Evolutionary conservation across 1,140 invertebrate species (phyloP).

Genomic region (Drosophila malerkotliana): DNA sequence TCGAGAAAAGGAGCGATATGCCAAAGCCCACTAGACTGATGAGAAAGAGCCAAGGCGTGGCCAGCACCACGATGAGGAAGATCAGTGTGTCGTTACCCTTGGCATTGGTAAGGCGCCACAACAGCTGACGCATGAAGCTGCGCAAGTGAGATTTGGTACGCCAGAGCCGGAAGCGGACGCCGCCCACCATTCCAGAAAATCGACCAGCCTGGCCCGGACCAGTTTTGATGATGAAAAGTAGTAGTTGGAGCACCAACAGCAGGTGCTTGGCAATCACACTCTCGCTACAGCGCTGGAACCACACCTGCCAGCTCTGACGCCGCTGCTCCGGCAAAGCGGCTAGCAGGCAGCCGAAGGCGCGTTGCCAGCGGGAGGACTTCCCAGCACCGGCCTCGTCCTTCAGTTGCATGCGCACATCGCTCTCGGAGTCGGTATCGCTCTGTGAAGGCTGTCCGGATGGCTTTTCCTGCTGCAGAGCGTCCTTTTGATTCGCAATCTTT

Average conservation of each 20-base stretch:
- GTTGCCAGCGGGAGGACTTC: slow-evolving; percentile 5
- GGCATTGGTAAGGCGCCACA: slow-evolving; percentile 64
- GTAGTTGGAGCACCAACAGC: slow-evolving; percentile 48
- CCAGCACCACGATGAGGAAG: slow-evolving; percentile 48
- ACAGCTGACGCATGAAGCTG: slow-evolving; percentile 41
- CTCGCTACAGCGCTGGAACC: slow-evolving; percentile 3
- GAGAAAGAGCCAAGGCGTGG: slow-evolving; percentile 60
- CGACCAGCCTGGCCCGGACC: not conserved
- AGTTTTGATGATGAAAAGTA: slow-evolving; percentile 2
- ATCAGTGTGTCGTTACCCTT: slow-evolving; percentile 54
- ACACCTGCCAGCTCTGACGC: slow-evolving; percentile 25
- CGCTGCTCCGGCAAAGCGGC: slow-evolving; percentile 18
- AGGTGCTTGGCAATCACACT: slow-evolving; percentile 10
- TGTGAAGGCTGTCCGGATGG: not conserved
- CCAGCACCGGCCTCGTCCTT: not conserved
- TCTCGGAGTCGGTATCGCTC: slow-evolving; percentile 53
- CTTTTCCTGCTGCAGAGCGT: not conserved
- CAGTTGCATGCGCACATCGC: slow-evolving; percentile 17
- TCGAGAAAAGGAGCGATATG: slow-evolving; percentile 22
- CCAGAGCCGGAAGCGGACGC: slow-evolving; percentile 32
- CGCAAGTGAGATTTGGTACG: slow-evolving; percentile 53
- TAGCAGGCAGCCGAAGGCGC: slow-evolving; percentile 21
- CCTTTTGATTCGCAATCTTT: not conserved
- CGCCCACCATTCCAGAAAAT: not conserved
- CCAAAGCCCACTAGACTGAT: slow-evolving; percentile 52